These are phyloP conservation scores for Mus spretus DNA, from an alignment of 2,797 vertebrate genomes.

Conservation along the genomic window DNA sequence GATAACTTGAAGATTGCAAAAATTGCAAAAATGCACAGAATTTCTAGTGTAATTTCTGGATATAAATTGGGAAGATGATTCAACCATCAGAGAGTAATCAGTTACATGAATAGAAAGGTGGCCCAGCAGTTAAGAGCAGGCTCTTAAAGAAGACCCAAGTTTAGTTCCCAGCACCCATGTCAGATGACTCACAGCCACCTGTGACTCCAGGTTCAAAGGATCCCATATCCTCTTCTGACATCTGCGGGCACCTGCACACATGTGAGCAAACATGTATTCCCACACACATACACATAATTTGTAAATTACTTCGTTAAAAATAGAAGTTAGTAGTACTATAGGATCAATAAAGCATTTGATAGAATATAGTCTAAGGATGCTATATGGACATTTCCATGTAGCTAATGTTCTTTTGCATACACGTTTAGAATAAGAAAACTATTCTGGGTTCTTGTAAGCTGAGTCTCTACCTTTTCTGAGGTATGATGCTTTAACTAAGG, in stretches of 20 bases:
- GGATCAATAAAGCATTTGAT: slow-evolving; percentile 41
- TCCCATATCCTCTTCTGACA: background rate
- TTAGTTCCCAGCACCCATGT: background rate
- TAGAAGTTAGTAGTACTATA: background rate
- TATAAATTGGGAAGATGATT: slow-evolving; percentile 39
- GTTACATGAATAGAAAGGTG: background rate
- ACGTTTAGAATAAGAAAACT: slow-evolving; percentile 43
- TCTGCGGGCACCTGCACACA: background rate
- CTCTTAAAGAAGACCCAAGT: background rate
- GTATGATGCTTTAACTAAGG: slow-evolving; percentile 37
- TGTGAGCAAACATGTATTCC: background rate
- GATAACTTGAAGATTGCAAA: slow-evolving; percentile 31
- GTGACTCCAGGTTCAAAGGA: background rate
- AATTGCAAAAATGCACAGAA: background rate
- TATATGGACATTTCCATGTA: slow-evolving; percentile 20
- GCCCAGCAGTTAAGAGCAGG: too few relatives aligned
- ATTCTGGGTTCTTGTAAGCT: slow-evolving; percentile 38
- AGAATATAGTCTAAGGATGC: slow-evolving; percentile 29
- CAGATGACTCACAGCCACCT: background rate
- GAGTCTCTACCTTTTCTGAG: slow-evolving; percentile 33
- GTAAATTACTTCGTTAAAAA: background rate
- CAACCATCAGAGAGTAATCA: background rate
- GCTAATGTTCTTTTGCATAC: slow-evolving; percentile 21
- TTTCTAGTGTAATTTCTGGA: slow-evolving; percentile 28
- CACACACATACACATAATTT: background rate